Evolutionary conservation across 2,797 vertebrate species (phyloP), one percentile per base, ranked within the genome.

Genomic region (Channallabes apus): DNA sequence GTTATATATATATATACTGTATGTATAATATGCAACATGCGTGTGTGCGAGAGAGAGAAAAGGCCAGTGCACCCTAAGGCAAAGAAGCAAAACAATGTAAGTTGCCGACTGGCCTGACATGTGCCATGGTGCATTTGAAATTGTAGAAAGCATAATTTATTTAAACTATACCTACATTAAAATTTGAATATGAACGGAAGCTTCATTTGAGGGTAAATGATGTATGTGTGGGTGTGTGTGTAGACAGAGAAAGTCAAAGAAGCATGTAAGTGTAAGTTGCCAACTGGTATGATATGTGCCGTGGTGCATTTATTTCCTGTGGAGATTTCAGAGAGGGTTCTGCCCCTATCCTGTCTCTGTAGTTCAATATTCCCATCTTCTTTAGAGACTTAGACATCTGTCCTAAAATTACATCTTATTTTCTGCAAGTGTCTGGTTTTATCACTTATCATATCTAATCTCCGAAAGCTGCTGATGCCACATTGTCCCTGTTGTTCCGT

Each of bases 381-480:
- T 58, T 56, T 62, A 51, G 51, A 75, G 54, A n/a, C 69, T 56
- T 17, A 51, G 82, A 61, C 85, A 76, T 62, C 61, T 83, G 80
- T 86, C 87, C 84, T 82, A 76, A 51, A 27, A 1, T 41, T 64
- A 73, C 84, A 87, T 58, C n/a, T 56, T 69, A 80, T 56, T 2
- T 59, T 32, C 32, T 84, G 38, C 69, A 82, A 32, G 71, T 56
- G 56, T 80, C 77, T 84, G 64, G 18, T 67, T 62, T 82, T 64
- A 65, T 82, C 87, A 76, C 61, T 80, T 77, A 71, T 78, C 82
- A 69, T 82, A 35, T 82, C 83, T 72, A 83, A 86, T 87, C 76
- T 61, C 85, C 38, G 64, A 84, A 88, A 88, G 80, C 83, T 87
- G 82, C 87, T 87, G 84, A 86, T 38, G 54, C 71, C 20, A 73